phyloP scores from a whole-genome alignment of 2,888 invertebrate species.

The Sylvicola cinctus region DNA sequence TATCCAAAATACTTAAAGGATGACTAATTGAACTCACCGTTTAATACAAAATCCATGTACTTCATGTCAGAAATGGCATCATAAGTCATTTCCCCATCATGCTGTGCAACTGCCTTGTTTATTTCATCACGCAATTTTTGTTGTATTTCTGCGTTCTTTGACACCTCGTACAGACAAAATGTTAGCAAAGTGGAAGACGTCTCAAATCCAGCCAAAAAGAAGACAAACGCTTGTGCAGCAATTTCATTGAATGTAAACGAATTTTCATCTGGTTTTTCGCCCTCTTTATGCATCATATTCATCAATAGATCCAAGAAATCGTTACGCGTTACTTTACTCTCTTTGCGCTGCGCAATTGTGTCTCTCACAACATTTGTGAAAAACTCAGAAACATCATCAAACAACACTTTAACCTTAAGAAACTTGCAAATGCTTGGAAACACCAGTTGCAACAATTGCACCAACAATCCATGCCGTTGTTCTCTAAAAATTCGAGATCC shows the following conservation, averaged over 20 bases:
- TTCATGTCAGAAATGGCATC: constrained; percentile 21
- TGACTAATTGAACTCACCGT: constrained; percentile 13
- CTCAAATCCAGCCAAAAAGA: constrained; percentile 28
- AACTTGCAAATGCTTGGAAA: not conserved
- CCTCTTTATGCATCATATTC: constrained; percentile 6
- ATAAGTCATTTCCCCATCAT: constrained; percentile 19
- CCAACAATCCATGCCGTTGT: not conserved
- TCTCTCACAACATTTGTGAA: constrained; percentile 7
- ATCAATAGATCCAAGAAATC: constrained; percentile 9
- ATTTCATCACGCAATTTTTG: constrained; percentile 20
- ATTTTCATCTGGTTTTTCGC: not conserved
- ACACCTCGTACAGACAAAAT: constrained; percentile 24
- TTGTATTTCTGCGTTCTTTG: constrained; percentile 23
- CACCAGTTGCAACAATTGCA: not conserved
- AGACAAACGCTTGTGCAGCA: constrained; percentile 27
- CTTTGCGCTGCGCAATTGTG: constrained; percentile 7
- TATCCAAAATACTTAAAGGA: not conserved
- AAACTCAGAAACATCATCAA: constrained; percentile 5
- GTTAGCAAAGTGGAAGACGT: constrained; percentile 23
- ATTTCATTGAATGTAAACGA: constrained; percentile 19
- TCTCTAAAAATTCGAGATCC: constrained; percentile 7
- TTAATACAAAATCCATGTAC: constrained; percentile 22
- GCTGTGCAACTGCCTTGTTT: constrained; percentile 14
- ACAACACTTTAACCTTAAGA: not conserved
- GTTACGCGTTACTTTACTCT: constrained; percentile 8